Evolutionary conservation across 2,888 invertebrate genomes (phyloP).

Genomic region (Acronicta alni): DNA sequence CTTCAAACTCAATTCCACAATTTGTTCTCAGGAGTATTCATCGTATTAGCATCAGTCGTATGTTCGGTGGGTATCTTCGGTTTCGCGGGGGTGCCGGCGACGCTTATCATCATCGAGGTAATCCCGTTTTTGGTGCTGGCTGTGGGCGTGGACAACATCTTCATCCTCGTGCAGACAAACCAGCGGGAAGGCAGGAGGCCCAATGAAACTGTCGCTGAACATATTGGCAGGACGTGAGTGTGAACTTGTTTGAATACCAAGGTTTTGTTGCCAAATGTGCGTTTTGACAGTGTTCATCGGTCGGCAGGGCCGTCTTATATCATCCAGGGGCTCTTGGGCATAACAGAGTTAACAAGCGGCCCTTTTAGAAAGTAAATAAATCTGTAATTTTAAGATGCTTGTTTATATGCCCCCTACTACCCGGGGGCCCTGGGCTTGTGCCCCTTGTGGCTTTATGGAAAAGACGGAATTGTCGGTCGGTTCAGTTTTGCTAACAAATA

Average conservation of each 20-base stretch:
- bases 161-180: constrained; percentile 98
- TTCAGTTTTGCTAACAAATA: too few species aligned
- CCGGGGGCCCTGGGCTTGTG: too few species aligned
- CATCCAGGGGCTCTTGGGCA: too few species aligned
- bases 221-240: constrained; percentile 94
- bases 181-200: constrained; percentile 93
- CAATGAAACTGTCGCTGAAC: constrained; percentile 94
- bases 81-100: constrained; percentile 96
- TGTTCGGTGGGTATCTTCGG: constrained; percentile 98
- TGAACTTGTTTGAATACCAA: background rate
- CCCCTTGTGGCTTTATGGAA: too few species aligned
- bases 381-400: too few species aligned
- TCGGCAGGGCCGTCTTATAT: too few species aligned
- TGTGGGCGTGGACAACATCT: constrained; percentile 99
- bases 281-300: too few species aligned
- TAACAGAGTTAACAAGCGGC: too few species aligned
- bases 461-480: too few species aligned
- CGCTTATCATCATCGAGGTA: constrained; percentile 99
- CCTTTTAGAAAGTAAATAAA: too few species aligned
- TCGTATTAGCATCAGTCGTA: constrained; percentile 97
- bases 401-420: too few species aligned
- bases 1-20: constrained; percentile 60
- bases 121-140: constrained; percentile 99
- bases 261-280: too few species aligned
- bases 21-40: constrained; percentile 93